Conservation (phyloP, 2,888 invertebrate species). For the Automeris io region DNA sequence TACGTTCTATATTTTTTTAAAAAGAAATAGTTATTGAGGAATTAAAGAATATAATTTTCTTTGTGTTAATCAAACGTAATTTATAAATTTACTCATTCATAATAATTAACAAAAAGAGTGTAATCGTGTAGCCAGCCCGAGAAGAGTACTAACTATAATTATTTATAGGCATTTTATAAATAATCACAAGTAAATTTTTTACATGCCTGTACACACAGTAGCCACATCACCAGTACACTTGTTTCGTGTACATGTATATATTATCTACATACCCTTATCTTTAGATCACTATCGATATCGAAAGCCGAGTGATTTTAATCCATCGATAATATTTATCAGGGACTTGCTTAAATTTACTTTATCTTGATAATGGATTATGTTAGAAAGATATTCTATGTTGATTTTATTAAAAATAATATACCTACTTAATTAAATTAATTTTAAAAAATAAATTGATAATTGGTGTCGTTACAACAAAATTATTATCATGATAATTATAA, state of each 20-base stretch:
- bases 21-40: too few relatives aligned
- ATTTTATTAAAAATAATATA: constrained; percentile 4
- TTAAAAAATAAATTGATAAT: constrained; percentile 3
- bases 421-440: constrained; percentile 4
- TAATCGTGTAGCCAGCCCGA: too few relatives aligned
- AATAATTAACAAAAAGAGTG: too few relatives aligned
- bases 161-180: too few relatives aligned
- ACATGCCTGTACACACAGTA: constrained; percentile 16
- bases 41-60: too few relatives aligned
- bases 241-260: constrained; percentile 18
- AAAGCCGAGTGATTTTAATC: constrained; percentile 54
- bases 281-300: constrained; percentile 45
- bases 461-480: background rate
- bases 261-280: constrained; percentile 37
- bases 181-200: constrained; percentile 5
- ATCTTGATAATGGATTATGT: constrained; percentile 31
- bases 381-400: constrained; percentile 14
- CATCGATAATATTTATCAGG: constrained; percentile 39
- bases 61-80: too few relatives aligned
- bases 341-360: constrained; percentile 27
- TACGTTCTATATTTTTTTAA: too few relatives aligned
- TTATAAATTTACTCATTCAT: too few relatives aligned
- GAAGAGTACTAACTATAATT: too few relatives aligned
- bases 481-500: background rate
- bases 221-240: constrained; percentile 11